These are phyloP conservation scores for Mionectes olivaceus DNA, from an alignment of 2,797 vertebrate species.

Conservation along the genomic window DNA sequence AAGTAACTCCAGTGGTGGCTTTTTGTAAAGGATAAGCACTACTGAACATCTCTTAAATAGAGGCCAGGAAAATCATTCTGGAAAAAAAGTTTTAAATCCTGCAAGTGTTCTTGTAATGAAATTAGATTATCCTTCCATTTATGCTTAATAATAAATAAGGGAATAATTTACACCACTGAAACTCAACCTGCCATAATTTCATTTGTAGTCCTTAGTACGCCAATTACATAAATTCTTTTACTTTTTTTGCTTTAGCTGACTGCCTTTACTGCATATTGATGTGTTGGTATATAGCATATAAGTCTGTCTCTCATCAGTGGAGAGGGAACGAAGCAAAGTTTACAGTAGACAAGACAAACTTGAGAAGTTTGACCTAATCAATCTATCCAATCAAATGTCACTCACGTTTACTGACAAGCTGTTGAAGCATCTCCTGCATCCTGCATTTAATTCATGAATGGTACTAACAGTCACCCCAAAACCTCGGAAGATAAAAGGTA, in stretches of 20 bases:
- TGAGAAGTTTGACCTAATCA: conserved; percentile 52
- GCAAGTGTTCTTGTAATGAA: not conserved
- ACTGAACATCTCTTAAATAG: not conserved
- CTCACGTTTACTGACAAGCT: not conserved
- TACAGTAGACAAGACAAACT: conserved; percentile 46
- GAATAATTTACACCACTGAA: conserved; percentile 47
- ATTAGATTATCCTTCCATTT: conserved; percentile 36
- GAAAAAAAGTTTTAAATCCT: conserved; percentile 18
- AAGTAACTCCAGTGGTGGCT: not conserved
- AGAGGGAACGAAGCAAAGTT: conserved; percentile 9
- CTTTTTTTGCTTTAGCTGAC: conserved; percentile 5
- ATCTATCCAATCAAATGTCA: conserved; percentile 16
- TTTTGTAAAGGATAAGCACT: not conserved
- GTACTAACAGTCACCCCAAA: not conserved
- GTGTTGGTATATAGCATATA: not conserved
- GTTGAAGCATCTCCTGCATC: not conserved
- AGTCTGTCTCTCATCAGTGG: not conserved
- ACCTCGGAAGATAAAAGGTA: not conserved
- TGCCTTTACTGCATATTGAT: conserved; percentile 58
- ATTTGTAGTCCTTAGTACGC: conserved; percentile 23
- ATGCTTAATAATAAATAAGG: conserved; percentile 57
- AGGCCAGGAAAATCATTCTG: not conserved
- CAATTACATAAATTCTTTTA: conserved; percentile 2
- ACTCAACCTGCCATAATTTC: conserved; percentile 26
- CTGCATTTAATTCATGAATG: not conserved